Evolutionary conservation across 2,888 invertebrate genomes (phyloP), one percentile per base, ranked within the genome.

Genomic region (Catocala fraxini): DNA sequence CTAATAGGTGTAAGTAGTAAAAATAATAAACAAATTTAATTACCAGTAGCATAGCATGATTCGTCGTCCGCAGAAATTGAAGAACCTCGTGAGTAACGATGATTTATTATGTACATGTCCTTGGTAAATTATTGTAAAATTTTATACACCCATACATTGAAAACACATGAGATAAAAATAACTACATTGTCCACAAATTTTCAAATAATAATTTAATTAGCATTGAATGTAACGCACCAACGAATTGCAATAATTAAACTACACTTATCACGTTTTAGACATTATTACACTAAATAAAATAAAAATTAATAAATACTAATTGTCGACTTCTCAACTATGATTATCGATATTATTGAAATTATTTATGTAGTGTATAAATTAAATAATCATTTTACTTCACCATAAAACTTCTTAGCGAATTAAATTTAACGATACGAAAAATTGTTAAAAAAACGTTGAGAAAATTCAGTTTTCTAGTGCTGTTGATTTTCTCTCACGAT

Each of bases 51-150:
- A 88, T 81, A 87, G 84, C 92, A 91, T 91, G 89, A 89, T 90
- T 87, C 84, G 85, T 87, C 87, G 86, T 83, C 82, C 83, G 88
- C 78, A 86, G 87, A 86, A 88, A 85, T 86, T 87, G 89, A 89
- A 88, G 91, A 93, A 89, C 86, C 84, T 87, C 85, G 84, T 86
- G 84, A 89, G 85, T 83, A 85, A 80, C 86, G 87, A 88, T 86
- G 86, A 88, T 89, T 93, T 93, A 88, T 79, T 89, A 91, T 91
- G 92, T 85, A 92, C 93, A 94, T 94, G 93, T 93, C 93, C 93
- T 93, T 92, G 90, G 89, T 80, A 86, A 87, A 86, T 79, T 87
- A 77, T 85, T 80, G 79, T 86, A 83, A 80, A 85, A 88, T 87
- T 82, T 77, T 79, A 84, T 80, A 84, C 84, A 87, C 87, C 82